phyloP scores from a whole-genome alignment of 2,113 vertebrate genomes.

The Pollimyrus isidori region DNA sequence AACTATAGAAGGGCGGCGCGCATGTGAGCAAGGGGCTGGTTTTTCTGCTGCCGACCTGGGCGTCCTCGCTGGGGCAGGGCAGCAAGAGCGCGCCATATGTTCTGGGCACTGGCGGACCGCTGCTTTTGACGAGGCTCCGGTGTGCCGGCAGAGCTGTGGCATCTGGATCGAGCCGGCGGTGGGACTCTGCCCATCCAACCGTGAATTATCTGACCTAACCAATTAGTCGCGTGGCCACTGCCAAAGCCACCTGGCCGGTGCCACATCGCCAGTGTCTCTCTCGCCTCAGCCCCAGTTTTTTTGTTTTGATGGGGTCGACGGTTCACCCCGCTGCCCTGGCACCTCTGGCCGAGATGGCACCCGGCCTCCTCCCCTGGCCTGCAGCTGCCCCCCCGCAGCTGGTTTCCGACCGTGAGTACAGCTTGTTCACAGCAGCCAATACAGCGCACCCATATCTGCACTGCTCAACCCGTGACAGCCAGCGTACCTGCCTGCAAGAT shows the following conservation, averaged over 20 bases:
- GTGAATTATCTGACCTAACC: slow-evolving; percentile 69
- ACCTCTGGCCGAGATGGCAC: neutral
- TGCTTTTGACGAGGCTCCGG: slow-evolving; percentile 22
- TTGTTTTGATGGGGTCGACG: slow-evolving; percentile 7
- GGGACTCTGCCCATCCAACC: slow-evolving; percentile 53
- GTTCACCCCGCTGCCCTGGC: neutral
- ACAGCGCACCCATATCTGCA: neutral
- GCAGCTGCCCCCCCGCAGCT: neutral
- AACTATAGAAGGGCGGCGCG: slow-evolving; percentile 22
- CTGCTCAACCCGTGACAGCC: neutral
- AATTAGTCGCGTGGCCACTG: slow-evolving; percentile 63
- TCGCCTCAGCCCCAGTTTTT: neutral
- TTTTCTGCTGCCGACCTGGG: neutral
- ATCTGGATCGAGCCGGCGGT: slow-evolving; percentile 58
- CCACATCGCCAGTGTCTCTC: slow-evolving; percentile 6
- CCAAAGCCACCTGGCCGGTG: slow-evolving; percentile 43
- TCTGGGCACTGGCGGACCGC: slow-evolving; percentile 41
- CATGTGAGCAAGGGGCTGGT: slow-evolving; percentile 11
- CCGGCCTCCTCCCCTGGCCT: neutral
- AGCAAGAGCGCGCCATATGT: slow-evolving; percentile 53
- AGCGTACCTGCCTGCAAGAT: neutral
- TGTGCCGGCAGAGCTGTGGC: slow-evolving; percentile 46
- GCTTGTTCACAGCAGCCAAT: slow-evolving; percentile 11
- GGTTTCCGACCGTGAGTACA: neutral
- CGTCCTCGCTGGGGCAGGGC: neutral